phyloP scores from a whole-genome alignment of 2,113 vertebrate species.

The Chunga burmeisteri region DNA sequence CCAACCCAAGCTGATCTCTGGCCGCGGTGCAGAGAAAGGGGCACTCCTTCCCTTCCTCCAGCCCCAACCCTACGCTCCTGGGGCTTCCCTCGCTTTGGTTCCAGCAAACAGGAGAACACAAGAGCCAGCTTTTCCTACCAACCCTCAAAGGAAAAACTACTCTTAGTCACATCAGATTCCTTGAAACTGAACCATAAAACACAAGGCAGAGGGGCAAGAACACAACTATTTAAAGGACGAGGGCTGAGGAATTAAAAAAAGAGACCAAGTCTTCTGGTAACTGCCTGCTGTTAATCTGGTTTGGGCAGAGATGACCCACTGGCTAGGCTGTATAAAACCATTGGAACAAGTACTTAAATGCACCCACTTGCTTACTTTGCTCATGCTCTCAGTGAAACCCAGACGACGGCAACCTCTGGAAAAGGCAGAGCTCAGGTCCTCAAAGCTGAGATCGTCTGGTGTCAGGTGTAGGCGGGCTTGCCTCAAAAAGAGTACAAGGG shows the following conservation, averaged over 20 bases:
- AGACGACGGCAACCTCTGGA: neutral
- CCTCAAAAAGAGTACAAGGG: rapidly evolving
- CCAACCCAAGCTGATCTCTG: too few relatives aligned
- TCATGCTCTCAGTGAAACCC: too few relatives aligned
- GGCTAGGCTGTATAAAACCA: too few relatives aligned
- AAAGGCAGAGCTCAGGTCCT: neutral
- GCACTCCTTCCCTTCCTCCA: neutral
- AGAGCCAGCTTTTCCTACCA: neutral
- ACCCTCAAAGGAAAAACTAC: neutral
- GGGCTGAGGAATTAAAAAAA: neutral
- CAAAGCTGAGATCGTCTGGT: rapidly evolving
- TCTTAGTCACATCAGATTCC: neutral
- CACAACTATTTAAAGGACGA: neutral
- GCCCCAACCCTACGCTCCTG: rapidly evolving
- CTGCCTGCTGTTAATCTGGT: neutral
- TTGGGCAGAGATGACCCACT: neutral
- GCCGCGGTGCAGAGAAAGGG: rapidly evolving
- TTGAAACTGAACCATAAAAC: neutral
- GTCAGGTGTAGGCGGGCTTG: neutral
- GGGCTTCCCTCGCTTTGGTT: neutral
- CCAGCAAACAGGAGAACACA: neutral
- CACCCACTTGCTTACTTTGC: neutral
- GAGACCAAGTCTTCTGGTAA: too few relatives aligned
- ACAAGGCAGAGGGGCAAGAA: neutral
- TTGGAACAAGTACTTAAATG: neutral